Conservation (phyloP, 2,113 vertebrate species). For the Notarius lentiginosus region DNA sequence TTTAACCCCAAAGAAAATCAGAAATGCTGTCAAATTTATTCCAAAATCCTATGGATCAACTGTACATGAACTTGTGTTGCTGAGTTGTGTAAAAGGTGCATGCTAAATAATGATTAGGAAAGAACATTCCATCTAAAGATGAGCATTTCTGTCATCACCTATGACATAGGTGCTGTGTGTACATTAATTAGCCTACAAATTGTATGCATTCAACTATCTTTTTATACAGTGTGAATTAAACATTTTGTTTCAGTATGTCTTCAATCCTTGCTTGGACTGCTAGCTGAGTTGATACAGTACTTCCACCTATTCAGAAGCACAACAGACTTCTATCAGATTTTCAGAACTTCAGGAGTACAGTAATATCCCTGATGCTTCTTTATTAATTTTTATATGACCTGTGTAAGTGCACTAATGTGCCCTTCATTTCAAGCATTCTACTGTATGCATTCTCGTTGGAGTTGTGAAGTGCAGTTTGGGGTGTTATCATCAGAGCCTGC, state of each 20-base stretch:
- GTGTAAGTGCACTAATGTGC: background rate
- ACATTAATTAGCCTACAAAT: conserved; percentile 49
- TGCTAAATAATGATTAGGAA: conserved; percentile 45
- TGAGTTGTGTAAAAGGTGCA: conserved; percentile 26
- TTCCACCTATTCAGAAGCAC: conserved; percentile 37
- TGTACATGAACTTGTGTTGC: conserved; percentile 14
- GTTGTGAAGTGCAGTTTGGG: background rate
- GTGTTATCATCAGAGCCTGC: conserved; percentile 52
- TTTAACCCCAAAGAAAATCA: background rate
- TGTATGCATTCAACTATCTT: conserved; percentile 41
- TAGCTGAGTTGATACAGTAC: conserved; percentile 38
- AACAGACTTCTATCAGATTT: background rate
- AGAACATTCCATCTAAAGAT: conserved; percentile 26
- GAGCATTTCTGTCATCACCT: conserved; percentile 47
- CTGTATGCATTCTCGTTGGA: background rate
- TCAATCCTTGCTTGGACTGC: conserved; percentile 33
- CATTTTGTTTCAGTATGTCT: conserved; percentile 44
- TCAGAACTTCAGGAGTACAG: background rate
- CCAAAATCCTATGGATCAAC: conserved; percentile 1
- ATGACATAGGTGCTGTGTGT: conserved; percentile 7
- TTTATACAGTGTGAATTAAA: conserved; percentile 39
- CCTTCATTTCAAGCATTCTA: background rate
- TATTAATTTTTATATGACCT: background rate
- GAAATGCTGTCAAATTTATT: conserved; percentile 31
- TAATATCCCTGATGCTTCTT: background rate